Base-by-base conservation (phyloP, 2,113 vertebrate species). In the Catagonus wagneri region DNA sequence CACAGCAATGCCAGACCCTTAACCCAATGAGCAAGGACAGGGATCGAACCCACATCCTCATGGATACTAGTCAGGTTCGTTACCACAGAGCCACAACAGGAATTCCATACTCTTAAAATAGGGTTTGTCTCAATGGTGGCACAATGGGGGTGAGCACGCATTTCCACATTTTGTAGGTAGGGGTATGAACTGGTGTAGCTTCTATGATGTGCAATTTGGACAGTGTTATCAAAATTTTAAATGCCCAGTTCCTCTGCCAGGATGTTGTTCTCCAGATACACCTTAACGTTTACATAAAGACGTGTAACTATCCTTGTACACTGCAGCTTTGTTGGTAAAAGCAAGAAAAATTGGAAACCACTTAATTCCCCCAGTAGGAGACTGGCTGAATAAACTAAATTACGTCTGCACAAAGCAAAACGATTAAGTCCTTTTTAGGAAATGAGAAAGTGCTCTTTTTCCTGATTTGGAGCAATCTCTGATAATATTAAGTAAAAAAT, bases 401-500 rank as follows among this genome's bases (percentile, higher is more conserved):
- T 39, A 14, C 4, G n/a, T 71, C 32, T 75, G n/a, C 14, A 72
- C 29, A 83, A 74, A 29, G 17, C 74, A 95, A 10, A 58, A 14
- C 39, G 32, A 22, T 65, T 34, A 86, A 72, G 29, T 65, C 32
- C 54, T 92, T 63, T 83, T 61, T 20, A 25, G 56, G 79, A 68
- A 95, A 88, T 39, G 15, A 91, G 22, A 11, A 58, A 3, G 8
- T 66, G 87, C 63, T 93, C 60, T 65, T 19, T 69, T 34, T 39
- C 29, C 34, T 69, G 61, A 80, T 79, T 93, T 79, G 80, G 34
- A 72, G 17, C 29, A 54, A n/a, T 66, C 54, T 83, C 34, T 61
- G n/a, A 65, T 84, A 14, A 14, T 34, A 85, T 66, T 68, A 58
- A 95, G 15, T 81, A 81, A 90, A 96, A 94, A 92, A 12, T 72